phyloP scores from a whole-genome alignment of 1,140 invertebrate species.

The Ridgeia piscesae region DNA sequence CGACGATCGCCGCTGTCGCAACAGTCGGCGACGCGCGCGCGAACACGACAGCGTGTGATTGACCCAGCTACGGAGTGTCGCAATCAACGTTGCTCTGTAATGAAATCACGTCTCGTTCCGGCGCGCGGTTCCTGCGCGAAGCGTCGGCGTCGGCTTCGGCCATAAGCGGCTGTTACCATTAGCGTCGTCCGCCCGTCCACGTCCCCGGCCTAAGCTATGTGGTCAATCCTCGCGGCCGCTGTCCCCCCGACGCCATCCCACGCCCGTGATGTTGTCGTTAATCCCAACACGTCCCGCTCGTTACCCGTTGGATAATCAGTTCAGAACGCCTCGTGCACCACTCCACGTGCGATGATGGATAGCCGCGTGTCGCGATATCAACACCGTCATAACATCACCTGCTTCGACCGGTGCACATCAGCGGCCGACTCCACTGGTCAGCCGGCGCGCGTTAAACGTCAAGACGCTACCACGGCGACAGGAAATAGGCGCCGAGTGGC shows the following conservation, averaged over 20 bases:
- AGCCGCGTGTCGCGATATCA: neutral
- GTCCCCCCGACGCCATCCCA: neutral
- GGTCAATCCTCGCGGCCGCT: neutral
- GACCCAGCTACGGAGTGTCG: neutral
- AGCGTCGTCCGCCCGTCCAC: too few species aligned
- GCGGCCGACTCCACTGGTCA: neutral
- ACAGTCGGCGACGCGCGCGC: neutral
- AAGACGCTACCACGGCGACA: neutral
- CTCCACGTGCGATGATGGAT: neutral
- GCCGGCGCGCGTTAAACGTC: neutral
- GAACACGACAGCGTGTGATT: neutral
- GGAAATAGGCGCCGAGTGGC: neutral
- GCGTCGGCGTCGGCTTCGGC: neutral
- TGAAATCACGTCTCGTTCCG: neutral
- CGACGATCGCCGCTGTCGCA: neutral
- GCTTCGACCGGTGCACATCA: neutral
- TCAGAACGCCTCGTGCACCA: neutral
- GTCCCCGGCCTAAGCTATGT: too few species aligned
- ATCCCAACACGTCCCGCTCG: neutral
- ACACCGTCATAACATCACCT: neutral
- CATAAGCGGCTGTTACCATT: neutral
- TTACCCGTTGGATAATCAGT: neutral
- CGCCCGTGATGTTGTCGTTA: neutral
- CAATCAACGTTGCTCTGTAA: neutral
- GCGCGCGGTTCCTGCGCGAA: neutral